Evolutionary conservation across 2,797 vertebrate species (phyloP).

Genomic region (Sternotherus odoratus): DNA sequence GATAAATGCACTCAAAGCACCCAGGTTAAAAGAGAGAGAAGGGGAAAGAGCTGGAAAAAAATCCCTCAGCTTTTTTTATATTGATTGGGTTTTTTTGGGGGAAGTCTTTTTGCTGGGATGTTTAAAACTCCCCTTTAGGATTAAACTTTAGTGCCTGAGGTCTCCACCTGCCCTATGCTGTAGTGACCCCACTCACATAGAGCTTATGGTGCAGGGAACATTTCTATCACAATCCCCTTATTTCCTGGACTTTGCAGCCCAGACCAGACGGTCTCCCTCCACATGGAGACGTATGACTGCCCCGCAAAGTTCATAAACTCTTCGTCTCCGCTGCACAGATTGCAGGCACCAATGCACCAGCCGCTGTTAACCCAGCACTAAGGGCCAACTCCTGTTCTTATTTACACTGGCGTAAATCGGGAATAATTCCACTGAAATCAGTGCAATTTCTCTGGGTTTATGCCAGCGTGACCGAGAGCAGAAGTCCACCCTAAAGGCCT

Average conservation of each 20-base stretch:
- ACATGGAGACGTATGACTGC: neutral
- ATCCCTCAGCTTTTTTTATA: fast-evolving
- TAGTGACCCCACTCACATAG: fast-evolving
- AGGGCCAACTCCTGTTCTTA: fast-evolving
- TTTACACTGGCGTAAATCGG: neutral
- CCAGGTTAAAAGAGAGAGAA: neutral
- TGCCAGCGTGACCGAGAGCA: neutral
- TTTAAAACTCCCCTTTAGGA: fast-evolving
- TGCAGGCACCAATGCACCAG: neutral
- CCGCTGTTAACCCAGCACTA: fast-evolving
- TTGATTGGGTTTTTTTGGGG: fast-evolving
- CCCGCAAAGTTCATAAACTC: neutral
- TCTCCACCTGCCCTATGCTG: fast-evolving
- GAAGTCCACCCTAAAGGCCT: neutral
- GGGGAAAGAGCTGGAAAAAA: neutral
- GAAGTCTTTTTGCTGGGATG: neutral
- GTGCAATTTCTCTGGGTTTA: neutral
- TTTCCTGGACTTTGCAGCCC: neutral
- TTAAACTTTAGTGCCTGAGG: fast-evolving
- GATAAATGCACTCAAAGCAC: fast-evolving
- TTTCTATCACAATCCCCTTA: fast-evolving
- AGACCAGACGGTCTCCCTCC: fast-evolving
- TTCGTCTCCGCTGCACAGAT: neutral
- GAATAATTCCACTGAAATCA: neutral
- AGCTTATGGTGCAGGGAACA: fast-evolving